Evolutionary conservation across 2,113 vertebrate species (phyloP), one percentile per base, ranked within the genome.

Genomic region (Pavo muticus): DNA sequence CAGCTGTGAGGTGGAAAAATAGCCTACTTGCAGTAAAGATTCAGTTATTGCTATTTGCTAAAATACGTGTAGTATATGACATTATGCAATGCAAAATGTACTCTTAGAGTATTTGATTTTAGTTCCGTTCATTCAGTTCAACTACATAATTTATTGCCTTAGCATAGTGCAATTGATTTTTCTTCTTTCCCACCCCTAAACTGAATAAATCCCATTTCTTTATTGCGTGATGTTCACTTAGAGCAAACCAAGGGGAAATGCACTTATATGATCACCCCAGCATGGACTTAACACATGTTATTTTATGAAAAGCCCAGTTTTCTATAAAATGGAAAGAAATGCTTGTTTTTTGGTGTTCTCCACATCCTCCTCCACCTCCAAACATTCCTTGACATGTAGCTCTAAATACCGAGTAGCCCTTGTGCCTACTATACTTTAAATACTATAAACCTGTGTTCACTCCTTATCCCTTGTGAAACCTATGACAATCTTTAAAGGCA

Each of bases 11-110:
- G 14, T 19, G 63, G 15, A 32, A 69, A 85, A 88, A 44, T 1
- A 54, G 37, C 13, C 52, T 63, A 40, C 18, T 59, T 63, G 45
- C n/a, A 40, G 20, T 17, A 63, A 73, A 16, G 19, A 71, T 17
- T 39, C 68, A 84, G 45, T 50, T 74, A 64, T 8, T 73, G 30
- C 32, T 56, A 8, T 60, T 83, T 74, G 19, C 32, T 83, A 35
- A 25, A 44, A 17, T 17, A n/a, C 0, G 0, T 15, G 23, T 13
- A 47, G 52, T 44, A 47, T 6, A 1, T 7, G 48, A 21, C 25
- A 30, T 37, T 14, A 19, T 16, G 24, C 29, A 57, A 20, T 4
- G 21, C 9, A 54, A 73, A 27, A 29, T 32, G 64, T 40, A 56
- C 32, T 65, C 7, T 24, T 24, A 16, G 0, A 77, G 47, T 20